phyloP scores from a whole-genome alignment of 2,888 invertebrate species.

The Oscheius sp. region DNA sequence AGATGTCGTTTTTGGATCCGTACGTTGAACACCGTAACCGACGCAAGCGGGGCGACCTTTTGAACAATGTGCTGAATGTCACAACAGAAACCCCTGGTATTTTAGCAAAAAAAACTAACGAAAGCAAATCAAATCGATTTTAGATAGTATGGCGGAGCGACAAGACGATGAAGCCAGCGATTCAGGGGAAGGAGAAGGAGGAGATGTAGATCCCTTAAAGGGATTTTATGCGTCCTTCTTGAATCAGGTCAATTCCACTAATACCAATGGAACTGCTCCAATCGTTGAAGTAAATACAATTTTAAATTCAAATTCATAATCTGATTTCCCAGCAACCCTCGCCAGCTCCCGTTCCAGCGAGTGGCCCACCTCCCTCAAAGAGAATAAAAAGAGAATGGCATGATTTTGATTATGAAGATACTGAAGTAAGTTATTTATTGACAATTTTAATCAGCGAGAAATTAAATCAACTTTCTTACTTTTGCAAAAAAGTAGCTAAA shows the following conservation, averaged over 20 bases:
- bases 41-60: slow-evolving; percentile 31
- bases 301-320: no score
- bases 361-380: neutral
- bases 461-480: no score
- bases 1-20: slow-evolving; percentile 51
- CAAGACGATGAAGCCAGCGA: slow-evolving; percentile 29
- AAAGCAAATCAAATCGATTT: neutral
- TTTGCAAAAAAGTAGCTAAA: no score
- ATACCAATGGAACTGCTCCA: slow-evolving; percentile 6
- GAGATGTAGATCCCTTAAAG: slow-evolving; percentile 31
- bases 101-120: neutral
- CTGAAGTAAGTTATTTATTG: slow-evolving; percentile 6
- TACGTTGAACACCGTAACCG: slow-evolving; percentile 49
- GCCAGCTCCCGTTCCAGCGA: neutral
- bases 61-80: slow-evolving; percentile 27
- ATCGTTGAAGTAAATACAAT: slow-evolving; percentile 2
- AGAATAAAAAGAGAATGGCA: neutral
- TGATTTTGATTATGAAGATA: slow-evolving; percentile 9
- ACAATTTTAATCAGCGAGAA: neutral
- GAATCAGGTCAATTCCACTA: neutral
- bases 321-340: slow-evolving; percentile 16
- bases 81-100: slow-evolving; percentile 19
- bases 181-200: slow-evolving; percentile 30
- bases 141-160: slow-evolving; percentile 19
- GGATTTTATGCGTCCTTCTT: slow-evolving; percentile 32